Base-by-base conservation (phyloP, 2,113 vertebrate species). In the Antidorcas marsupialis region DNA sequence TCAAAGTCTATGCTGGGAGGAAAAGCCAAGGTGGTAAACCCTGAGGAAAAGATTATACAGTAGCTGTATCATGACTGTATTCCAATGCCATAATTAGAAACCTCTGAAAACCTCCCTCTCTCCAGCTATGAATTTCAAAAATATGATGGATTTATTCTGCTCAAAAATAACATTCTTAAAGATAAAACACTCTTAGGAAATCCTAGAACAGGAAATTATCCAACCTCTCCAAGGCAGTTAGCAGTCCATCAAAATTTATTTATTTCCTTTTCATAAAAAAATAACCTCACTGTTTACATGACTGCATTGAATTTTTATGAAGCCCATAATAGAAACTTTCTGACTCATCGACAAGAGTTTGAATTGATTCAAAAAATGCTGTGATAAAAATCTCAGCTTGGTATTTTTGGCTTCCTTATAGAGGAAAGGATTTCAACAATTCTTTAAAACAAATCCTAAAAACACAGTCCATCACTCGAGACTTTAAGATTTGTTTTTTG, bases 231-330 rank as follows among this genome's bases (percentile, higher is more conserved):
- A 93, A 95, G 91, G 91, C 90, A 94, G 95, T 97, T 97, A 96
- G 60, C 78, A 93, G 91, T 94, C 97, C 88, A 95, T 97, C 97
- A 85, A 97, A 93, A 83, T 94, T 78, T 94, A 95, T 92, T 96
- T 97, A 89, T 98, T 96, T 97, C 64, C 64, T 93, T 98, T 96
- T 98, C 89, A 93, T 91, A 36, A 93, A 97, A 96, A 92, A 92
- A 92, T 89, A 74, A n/a, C 14, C 91, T 95, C 78, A 89, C 97
- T 97, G 91, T 97, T 96, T 97, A 97, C 79, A 87, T 84, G 92
- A 59, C 82, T 96, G 88, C 91, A 57, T 82, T 98, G 96, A 91
- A 97, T 98, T 98, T 97, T 97, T 97, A 98, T 94, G 97, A 98
- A 93, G 86, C 97, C 36, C 78, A 36, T 97, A 96, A 97, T 98